Evolutionary conservation across 2,888 invertebrate genomes (phyloP).

Genomic region (Drosophila koepferae): DNA sequence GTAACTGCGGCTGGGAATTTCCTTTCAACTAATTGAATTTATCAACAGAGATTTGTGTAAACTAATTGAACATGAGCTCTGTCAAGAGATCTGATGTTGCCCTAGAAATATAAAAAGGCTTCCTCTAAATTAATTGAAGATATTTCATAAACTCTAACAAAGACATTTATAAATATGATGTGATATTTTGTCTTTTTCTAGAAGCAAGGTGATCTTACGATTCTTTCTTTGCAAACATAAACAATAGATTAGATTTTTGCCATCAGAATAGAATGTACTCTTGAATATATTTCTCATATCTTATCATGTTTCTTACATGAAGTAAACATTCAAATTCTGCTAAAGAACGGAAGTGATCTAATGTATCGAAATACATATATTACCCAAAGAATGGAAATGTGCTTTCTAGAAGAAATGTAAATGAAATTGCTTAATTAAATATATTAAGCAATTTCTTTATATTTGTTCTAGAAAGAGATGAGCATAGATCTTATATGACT

Average conservation of each 20-base stretch:
- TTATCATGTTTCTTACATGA: neutral
- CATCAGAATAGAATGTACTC: neutral
- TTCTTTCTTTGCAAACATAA: neutral
- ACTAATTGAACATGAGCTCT: neutral
- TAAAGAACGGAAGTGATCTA: conserved; percentile 2
- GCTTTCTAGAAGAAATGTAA: neutral
- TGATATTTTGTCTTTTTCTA: neutral
- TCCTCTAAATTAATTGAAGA: neutral
- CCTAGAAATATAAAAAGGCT: neutral
- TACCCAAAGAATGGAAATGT: neutral
- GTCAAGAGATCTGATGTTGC: neutral
- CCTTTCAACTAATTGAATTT: neutral
- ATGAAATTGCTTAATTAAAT: too few relatives aligned
- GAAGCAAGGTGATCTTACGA: neutral
- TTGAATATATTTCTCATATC: neutral
- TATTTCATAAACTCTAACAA: neutral
- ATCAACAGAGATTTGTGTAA: neutral
- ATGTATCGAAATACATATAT: neutral
- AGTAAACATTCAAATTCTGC: neutral
- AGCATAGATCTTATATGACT: neutral
- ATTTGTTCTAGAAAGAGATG: too few relatives aligned
- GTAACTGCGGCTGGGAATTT: neutral
- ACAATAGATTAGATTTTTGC: neutral
- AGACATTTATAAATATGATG: neutral
- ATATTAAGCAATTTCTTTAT: too few relatives aligned